A percentile compares a stretch with the other conserved stretches of the same genome.
Conservation (phyloP, 2,113 vertebrate species). For the Aphelocoma coerulescens region DNA sequence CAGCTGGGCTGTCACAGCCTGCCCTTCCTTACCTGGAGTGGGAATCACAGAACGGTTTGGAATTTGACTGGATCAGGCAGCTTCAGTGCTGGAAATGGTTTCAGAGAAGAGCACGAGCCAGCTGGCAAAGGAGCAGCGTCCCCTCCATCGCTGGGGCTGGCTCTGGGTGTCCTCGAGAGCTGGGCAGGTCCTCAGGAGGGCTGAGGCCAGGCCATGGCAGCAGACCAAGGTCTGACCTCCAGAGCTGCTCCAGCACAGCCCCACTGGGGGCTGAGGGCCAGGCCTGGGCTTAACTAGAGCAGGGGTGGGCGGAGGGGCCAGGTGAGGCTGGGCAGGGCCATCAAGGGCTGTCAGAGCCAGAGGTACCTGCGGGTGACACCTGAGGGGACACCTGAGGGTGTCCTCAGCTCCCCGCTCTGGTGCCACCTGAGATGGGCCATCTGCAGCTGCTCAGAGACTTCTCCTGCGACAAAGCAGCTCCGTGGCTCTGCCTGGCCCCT, state of each 20-base stretch:
- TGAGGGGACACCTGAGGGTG: background rate
- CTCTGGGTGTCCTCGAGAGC: background rate
- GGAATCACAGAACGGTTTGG: fast-evolving
- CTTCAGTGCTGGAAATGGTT: fast-evolving
- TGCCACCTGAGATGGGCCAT: background rate
- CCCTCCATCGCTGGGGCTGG: fast-evolving
- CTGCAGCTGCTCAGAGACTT: background rate
- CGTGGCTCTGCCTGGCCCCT: background rate
- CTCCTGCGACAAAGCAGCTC: background rate
- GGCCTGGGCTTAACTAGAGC: background rate
- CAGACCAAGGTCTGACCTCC: fast-evolving
- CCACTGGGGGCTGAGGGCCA: fast-evolving
- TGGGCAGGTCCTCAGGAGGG: fast-evolving
- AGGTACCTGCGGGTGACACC: background rate
- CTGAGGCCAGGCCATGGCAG: background rate
- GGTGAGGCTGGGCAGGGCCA: background rate
- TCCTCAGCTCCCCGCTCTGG: fast-evolving
- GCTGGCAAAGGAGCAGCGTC: fast-evolving
- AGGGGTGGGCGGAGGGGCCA: background rate
- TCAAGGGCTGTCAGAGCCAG: background rate
- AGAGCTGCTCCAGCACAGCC: background rate
- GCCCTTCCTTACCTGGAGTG: background rate
- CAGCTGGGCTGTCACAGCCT: background rate
- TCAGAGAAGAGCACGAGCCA: fast-evolving
- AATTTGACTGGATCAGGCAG: fast-evolving